A percentile compares a stretch with the other conserved stretches of the same genome.
phyloP scores from a whole-genome alignment of 2,797 vertebrate genomes.

The Chaetophractus vellerosus region DNA sequence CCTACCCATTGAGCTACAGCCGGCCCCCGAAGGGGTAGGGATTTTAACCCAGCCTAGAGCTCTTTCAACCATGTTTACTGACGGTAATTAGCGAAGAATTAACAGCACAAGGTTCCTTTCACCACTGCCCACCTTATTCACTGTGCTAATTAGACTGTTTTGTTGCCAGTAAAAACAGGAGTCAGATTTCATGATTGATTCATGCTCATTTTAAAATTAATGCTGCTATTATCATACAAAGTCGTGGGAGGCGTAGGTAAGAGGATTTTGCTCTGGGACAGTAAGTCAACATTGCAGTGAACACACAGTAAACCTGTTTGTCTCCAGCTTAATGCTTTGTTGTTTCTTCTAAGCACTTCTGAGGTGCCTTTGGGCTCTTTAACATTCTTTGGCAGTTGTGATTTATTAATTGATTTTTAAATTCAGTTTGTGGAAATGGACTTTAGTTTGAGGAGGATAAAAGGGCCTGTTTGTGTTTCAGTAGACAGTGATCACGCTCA shows the following conservation, averaged over 20 bases:
- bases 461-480: neutral
- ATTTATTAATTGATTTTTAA: slow-evolving; percentile 84
- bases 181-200: slow-evolving; percentile 90
- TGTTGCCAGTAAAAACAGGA: slow-evolving; percentile 81
- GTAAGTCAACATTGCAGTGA: slow-evolving; percentile 68
- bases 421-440: slow-evolving; percentile 71
- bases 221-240: slow-evolving; percentile 87
- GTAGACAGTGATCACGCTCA: neutral
- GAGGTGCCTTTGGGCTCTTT: slow-evolving; percentile 76
- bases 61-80: neutral
- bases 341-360: slow-evolving; percentile 76
- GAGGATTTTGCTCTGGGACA: slow-evolving; percentile 74
- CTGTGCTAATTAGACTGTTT: slow-evolving; percentile 80
- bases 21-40: no score
- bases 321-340: slow-evolving; percentile 70
- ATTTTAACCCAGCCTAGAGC: neutral
- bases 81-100: slow-evolving; percentile 70
- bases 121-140: slow-evolving; percentile 36
- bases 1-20: no score
- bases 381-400: slow-evolving; percentile 81
- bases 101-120: slow-evolving; percentile 30
- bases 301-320: slow-evolving; percentile 65
- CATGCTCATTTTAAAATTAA: slow-evolving; percentile 89
- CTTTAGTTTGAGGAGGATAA: slow-evolving; percentile 52
- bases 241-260: slow-evolving; percentile 71